A percentile compares a stretch with the other conserved stretches of the same genome.
Evolutionary conservation across 2,888 invertebrate species (phyloP).

Genomic region (Dolichomitus sp.): DNA sequence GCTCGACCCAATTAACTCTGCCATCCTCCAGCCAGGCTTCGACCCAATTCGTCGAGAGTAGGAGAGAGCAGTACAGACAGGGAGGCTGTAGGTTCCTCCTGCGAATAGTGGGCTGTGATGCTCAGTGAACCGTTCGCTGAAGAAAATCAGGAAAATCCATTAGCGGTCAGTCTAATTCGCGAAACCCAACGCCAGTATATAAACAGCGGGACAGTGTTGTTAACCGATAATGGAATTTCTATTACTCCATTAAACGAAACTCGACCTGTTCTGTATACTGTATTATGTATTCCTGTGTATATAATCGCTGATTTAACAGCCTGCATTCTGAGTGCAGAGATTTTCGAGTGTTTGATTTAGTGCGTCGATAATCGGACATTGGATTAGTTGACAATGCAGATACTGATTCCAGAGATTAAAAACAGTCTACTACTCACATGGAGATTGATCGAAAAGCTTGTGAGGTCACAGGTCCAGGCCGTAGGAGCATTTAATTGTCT

Average conservation of each 20-base stretch:
- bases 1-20: constrained; percentile 76
- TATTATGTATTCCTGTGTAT: constrained; percentile 29
- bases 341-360: constrained; percentile 17
- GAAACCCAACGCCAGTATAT: constrained; percentile 39
- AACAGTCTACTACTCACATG: background rate
- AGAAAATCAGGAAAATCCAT: constrained; percentile 72
- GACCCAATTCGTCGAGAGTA: constrained; percentile 69
- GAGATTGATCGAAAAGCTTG: constrained; percentile 3
- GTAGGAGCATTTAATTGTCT: constrained; percentile 13
- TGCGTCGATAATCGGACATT: constrained; percentile 25
- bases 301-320: constrained; percentile 39
- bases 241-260: constrained; percentile 54
- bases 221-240: constrained; percentile 55
- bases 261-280: constrained; percentile 12
- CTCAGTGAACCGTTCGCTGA: constrained; percentile 34
- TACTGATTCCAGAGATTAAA: constrained; percentile 21
- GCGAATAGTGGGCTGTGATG: constrained; percentile 7
- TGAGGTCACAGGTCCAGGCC: background rate
- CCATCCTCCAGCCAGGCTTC: constrained; percentile 47
- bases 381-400: constrained; percentile 25
- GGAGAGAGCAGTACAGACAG: constrained; percentile 6
- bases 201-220: constrained; percentile 46
- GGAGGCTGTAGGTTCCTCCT: constrained; percentile 36
- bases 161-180: constrained; percentile 61
- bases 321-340: background rate